These are phyloP conservation scores for Metallyticus violacea DNA, from an alignment of 2,888 invertebrate genomes.

Conservation along the genomic window DNA sequence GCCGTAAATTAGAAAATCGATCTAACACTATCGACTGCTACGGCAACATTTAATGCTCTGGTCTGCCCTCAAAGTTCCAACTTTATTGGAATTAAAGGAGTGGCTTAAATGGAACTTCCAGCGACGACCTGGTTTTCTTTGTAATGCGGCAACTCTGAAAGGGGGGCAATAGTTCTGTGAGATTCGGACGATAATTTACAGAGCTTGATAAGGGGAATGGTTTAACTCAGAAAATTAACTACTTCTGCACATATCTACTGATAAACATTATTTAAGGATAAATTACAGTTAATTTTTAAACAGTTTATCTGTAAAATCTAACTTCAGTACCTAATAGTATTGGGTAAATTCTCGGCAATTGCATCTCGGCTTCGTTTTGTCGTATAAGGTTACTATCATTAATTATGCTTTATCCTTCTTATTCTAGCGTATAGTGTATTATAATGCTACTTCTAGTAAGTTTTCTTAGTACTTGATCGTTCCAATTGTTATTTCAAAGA, in stretches of 20 bases:
- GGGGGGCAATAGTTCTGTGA: neutral
- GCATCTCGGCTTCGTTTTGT: too few relatives aligned
- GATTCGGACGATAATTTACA: neutral
- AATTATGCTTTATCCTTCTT: too few relatives aligned
- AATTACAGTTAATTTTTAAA: too few relatives aligned
- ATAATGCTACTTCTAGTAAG: too few relatives aligned
- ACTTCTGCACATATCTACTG: neutral
- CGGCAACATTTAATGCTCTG: slow-evolving; percentile 17
- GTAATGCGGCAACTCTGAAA: neutral
- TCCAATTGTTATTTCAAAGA: too few relatives aligned
- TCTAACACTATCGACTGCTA: slow-evolving; percentile 42
- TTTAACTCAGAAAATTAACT: neutral
- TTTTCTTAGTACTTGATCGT: too few relatives aligned
- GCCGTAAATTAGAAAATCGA: slow-evolving; percentile 48
- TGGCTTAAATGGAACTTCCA: neutral
- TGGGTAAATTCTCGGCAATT: too few relatives aligned
- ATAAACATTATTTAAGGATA: too few relatives aligned
- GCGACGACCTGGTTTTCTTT: neutral
- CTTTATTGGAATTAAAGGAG: slow-evolving; percentile 22
- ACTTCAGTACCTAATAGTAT: too few relatives aligned
- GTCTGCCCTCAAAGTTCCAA: neutral
- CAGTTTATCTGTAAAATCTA: too few relatives aligned
- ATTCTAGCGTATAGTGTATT: too few relatives aligned
- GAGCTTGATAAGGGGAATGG: neutral
- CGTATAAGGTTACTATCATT: too few relatives aligned